Conservation (phyloP, 2,888 invertebrate genomes). For the Trachelus troglodyta region DNA sequence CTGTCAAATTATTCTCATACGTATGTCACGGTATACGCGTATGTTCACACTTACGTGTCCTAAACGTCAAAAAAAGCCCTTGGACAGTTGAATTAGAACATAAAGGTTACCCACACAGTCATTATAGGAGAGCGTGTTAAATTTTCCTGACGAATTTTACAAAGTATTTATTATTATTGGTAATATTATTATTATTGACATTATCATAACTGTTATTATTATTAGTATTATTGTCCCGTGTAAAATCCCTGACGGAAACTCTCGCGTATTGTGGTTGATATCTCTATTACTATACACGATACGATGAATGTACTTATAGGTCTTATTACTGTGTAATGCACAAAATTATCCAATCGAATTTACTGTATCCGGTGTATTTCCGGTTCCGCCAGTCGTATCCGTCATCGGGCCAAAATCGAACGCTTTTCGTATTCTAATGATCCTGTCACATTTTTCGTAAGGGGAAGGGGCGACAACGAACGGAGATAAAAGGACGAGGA, state of each 20-base stretch:
- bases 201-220: background rate
- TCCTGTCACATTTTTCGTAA: background rate
- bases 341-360: constrained; percentile 9
- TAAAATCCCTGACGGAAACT: background rate
- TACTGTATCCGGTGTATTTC: background rate
- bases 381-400: background rate
- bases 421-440: background rate
- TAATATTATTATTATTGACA: background rate
- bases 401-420: background rate
- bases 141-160: background rate
- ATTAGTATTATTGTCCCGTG: background rate
- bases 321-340: constrained; percentile 3
- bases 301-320: background rate
- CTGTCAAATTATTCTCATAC: no score
- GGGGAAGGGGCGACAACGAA: background rate
- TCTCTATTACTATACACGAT: background rate
- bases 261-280: background rate
- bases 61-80: background rate
- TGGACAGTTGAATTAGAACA: background rate
- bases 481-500: background rate
- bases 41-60: background rate
- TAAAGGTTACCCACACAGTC: background rate
- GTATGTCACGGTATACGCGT: background rate
- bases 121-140: background rate
- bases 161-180: background rate